Conservation (phyloP, 1,140 invertebrate genomes). For the Uloborus diversus region DNA sequence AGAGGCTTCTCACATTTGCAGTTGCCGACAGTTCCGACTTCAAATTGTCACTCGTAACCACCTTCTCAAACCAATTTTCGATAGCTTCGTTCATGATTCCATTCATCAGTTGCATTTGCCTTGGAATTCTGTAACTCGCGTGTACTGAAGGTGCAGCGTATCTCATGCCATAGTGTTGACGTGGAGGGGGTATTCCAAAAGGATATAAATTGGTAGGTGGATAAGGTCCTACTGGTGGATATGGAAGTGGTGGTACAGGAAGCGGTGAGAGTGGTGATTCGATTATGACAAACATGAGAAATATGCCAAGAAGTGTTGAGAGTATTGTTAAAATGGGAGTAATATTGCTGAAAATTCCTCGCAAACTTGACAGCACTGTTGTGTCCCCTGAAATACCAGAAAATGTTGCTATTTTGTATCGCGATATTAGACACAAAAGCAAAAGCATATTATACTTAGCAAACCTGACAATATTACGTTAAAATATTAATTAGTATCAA, state of each 20-base stretch:
- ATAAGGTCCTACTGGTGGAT: constrained; percentile 41
- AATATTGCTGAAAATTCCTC: constrained; percentile 36
- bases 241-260: constrained; percentile 46
- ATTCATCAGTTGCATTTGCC: background rate
- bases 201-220: constrained; percentile 48
- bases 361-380: constrained; percentile 41
- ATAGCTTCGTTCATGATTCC: background rate
- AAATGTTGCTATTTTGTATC: constrained; percentile 35
- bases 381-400: constrained; percentile 49
- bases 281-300: constrained; percentile 31
- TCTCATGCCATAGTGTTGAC: constrained; percentile 7
- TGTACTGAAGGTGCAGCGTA: constrained; percentile 1
- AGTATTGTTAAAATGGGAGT: constrained; percentile 44
- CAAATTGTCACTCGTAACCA: too few relatives aligned
- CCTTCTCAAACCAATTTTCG: background rate
- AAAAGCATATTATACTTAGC: too few relatives aligned
- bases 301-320: constrained; percentile 42
- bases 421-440: too few relatives aligned
- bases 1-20: too few relatives aligned
- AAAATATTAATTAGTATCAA: too few relatives aligned
- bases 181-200: constrained; percentile 39
- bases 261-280: constrained; percentile 50
- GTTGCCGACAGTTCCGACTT: too few relatives aligned
- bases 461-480: too few relatives aligned
- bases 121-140: constrained; percentile 40